Percentiles rank a stretch among this genome's conserved stretches.
These are phyloP conservation scores for Florisuga fusca DNA, from an alignment of 2,797 vertebrate species.

Conservation along the genomic window DNA sequence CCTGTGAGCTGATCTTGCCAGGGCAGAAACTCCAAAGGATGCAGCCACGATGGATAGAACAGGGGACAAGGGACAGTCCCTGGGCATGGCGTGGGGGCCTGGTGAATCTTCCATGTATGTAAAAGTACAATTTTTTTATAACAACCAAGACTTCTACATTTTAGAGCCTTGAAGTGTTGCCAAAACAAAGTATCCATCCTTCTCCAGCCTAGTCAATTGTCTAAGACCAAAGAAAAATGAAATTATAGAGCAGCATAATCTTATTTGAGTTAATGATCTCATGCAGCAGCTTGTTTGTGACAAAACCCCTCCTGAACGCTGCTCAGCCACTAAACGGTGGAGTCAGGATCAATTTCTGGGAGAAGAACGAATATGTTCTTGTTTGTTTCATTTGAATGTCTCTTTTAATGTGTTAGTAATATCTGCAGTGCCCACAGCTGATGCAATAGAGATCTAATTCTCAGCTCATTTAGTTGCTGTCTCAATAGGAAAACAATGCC, in stretches of 20 bases:
- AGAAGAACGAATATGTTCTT: constrained; percentile 30
- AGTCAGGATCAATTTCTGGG: constrained; percentile 35
- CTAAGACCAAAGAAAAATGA: not conserved
- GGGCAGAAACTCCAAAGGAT: no score
- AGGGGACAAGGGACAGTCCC: no score
- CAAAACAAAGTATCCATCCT: not conserved
- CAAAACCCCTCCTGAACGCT: not conserved
- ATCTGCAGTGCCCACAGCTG: constrained; percentile 60
- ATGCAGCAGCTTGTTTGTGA: not conserved
- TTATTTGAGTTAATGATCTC: constrained; percentile 12
- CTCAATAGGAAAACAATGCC: constrained; percentile 63
- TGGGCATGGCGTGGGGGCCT: no score
- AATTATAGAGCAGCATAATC: not conserved
- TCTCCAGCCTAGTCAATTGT: not conserved
- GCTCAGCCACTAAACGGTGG: not conserved
- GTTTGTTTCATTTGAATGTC: constrained; percentile 65
- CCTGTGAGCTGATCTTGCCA: no score
- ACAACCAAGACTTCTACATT: not conserved
- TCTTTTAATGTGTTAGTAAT: constrained; percentile 70
- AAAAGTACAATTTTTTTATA: rapidly evolving
- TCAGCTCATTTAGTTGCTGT: constrained; percentile 70
- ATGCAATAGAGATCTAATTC: constrained; percentile 70
- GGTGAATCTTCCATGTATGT: not conserved
- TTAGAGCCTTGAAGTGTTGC: not conserved
- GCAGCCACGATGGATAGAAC: no score